Evolutionary conservation across 1,140 invertebrate genomes (phyloP), one percentile per base, ranked within the genome.

Genomic region (Agrilus planipennis): DNA sequence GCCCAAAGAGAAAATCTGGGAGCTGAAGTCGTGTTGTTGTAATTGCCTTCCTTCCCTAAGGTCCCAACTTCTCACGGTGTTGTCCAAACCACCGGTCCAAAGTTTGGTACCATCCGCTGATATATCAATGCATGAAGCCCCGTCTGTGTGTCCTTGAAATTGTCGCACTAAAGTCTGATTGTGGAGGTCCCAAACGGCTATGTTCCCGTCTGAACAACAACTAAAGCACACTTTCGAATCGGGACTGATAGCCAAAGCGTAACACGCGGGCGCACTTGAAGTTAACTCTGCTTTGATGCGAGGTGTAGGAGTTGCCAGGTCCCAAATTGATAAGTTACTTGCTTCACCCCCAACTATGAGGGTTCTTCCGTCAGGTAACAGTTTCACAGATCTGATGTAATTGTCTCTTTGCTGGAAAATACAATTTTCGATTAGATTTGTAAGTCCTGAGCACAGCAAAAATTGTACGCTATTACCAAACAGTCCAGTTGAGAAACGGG

Each of bases 21-120:
- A 89, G 54, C 75, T 83, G 62, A 97, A 95, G 60, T 96, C 90
- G 66, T 95, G 88, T 60, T 96, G 91, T 57, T 95, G 86, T 21
- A 97, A 65, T 65, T 96, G 89, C 34, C 88, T 68, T 17, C 90
- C 89, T 67, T 92, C 90, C 44, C 92, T 67, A 21, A 97, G 70
- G 68, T 97, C 93, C 94, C 94, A 98, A 5, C 89, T 94, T 18
- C 94, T 72, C 6, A 98, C 92, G 2, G 92, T 95, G 58, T 94
- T 95, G 64, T 98, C 93, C 11, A 97, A 66, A n/a, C 93, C 93
- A 19, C 93, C 93, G 7, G 93, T 97, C 92, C 93, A 97, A 46
- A 98, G 64, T 58, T 90, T 88, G 3, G 81, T 84, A 17, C 93
- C 93, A 62, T 97, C 91, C n/a, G 86, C 82, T 30, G 89, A 92